phyloP scores from a whole-genome alignment of 2,113 vertebrate genomes.

The Trachemys scripta region DNA sequence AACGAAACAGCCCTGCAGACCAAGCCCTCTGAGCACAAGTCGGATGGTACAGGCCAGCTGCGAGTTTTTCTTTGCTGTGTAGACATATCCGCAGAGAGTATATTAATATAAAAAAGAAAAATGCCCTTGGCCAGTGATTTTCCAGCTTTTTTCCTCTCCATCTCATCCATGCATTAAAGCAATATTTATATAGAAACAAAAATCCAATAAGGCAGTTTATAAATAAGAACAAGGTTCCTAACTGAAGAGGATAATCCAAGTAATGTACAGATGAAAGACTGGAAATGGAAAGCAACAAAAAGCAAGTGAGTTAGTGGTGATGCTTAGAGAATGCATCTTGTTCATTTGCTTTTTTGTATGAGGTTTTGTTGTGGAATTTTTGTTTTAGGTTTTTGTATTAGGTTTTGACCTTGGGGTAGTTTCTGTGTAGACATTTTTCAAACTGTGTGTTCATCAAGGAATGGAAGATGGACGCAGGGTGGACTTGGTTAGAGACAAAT shows the following conservation, averaged over 20 bases:
- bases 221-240: neutral
- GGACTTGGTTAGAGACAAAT: neutral
- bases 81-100: neutral
- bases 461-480: accelerated
- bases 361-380: too few species aligned
- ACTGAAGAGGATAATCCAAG: neutral
- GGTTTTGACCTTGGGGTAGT: too few species aligned
- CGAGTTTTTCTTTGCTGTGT: neutral
- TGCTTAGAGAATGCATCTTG: too few species aligned
- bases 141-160: neutral
- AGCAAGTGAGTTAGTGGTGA: neutral
- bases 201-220: neutral
- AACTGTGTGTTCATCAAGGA: accelerated
- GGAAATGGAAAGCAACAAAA: neutral
- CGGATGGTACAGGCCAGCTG: neutral
- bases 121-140: accelerated
- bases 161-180: neutral
- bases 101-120: neutral
- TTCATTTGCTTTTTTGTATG: too few species aligned
- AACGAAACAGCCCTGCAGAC: neutral
- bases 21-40: neutral
- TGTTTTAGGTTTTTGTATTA: too few species aligned
- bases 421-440: too few species aligned
- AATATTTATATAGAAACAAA: neutral
- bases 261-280: neutral